phyloP scores from a whole-genome alignment of 2,113 vertebrate genomes.

The Cyanoramphus novaezelandiae region DNA sequence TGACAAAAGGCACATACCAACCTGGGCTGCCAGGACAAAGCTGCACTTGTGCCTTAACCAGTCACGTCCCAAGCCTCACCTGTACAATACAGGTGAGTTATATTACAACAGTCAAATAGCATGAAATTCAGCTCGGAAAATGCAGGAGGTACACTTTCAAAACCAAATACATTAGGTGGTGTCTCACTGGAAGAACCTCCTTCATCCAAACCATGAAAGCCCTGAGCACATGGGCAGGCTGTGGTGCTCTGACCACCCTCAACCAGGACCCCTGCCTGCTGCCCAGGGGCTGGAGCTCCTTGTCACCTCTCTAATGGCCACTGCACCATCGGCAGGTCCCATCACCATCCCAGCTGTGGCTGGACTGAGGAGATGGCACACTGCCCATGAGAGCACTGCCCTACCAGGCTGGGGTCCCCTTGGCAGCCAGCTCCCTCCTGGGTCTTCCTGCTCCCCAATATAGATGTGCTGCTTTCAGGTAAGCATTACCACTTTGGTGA shows the following conservation, averaged over 20 bases:
- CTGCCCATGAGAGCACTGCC: neutral
- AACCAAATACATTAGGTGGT: neutral
- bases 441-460: neutral
- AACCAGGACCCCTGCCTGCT: fast-evolving
- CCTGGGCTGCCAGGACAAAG: neutral
- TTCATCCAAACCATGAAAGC: fast-evolving
- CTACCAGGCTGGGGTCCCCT: neutral
- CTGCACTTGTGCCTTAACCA: neutral
- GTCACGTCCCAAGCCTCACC: neutral
- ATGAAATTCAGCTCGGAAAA: neutral
- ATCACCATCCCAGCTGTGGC: fast-evolving
- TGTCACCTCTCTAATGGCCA: neutral
- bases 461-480: neutral
- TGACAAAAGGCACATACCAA: neutral
- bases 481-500: neutral
- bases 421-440: fast-evolving
- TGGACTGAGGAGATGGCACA: fast-evolving
- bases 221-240: fast-evolving
- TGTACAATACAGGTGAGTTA: neutral
- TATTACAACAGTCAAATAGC: neutral
- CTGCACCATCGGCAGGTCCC: neutral
- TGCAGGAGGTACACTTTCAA: neutral
- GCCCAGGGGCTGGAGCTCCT: neutral
- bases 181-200: neutral
- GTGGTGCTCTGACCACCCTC: neutral